phyloP scores from a whole-genome alignment of 2,113 vertebrate genomes.

The Lasiurus cinereus region DNA sequence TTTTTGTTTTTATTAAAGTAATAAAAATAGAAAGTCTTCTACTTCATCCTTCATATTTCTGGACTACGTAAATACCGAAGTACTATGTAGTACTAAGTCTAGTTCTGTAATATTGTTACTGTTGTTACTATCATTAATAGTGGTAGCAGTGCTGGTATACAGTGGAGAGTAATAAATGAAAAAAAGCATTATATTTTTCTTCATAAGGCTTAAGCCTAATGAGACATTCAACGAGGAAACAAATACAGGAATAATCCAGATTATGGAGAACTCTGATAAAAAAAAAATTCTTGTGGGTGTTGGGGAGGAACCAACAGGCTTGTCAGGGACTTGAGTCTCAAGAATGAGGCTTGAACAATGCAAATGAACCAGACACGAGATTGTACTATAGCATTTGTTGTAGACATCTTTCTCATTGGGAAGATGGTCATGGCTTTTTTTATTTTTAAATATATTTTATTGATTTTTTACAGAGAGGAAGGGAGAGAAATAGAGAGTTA shows the following conservation, averaged over 20 bases:
- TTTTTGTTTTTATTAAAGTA: background rate
- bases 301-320: background rate
- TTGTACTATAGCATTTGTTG: background rate
- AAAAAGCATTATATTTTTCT: background rate
- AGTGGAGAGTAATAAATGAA: background rate
- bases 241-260: slow-evolving; percentile 3
- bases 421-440: background rate
- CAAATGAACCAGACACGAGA: background rate
- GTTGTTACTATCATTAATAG: background rate
- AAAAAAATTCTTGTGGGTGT: background rate
- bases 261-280: background rate
- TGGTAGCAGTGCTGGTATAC: background rate
- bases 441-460: too few species aligned
- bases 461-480: too few species aligned
- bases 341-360: background rate
- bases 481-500: too few species aligned
- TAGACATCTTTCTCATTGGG: background rate
- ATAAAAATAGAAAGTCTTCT: background rate
- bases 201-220: background rate
- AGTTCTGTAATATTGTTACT: background rate
- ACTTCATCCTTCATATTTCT: background rate
- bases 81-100: accelerated
- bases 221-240: background rate
- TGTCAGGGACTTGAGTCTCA: background rate
- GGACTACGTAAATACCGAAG: background rate